Base-by-base conservation (phyloP, 1,140 invertebrate genomes). In the Eupristina koningsbergeri region DNA sequence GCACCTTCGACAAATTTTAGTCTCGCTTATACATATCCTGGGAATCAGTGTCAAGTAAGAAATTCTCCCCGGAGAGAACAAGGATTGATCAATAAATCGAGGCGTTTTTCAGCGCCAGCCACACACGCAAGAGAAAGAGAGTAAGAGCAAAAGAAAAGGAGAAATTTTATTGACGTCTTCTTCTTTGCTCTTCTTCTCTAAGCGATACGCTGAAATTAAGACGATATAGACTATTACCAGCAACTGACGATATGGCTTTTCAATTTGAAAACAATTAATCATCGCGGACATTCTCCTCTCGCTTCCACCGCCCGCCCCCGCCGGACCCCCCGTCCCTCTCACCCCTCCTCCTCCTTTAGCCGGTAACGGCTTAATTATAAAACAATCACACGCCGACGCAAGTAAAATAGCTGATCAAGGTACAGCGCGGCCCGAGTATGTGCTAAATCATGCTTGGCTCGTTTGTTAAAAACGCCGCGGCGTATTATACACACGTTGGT, bases 231-330 rank as follows among this genome's bases (percentile, higher is more conserved):
- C n/a, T 53, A 50, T 53, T 76, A 50, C 50, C 22, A 83, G 88
- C 81, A 86, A 34, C 64, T 67, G 63, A 19, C 82, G 76, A 71
- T 76, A 91, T 88, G 87, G 88, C 88, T 92, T 92, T 92, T 92
- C 91, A 92, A 92, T 92, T 91, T 90, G 88, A 89, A 90, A 91
- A 91, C 91, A 90, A 92, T 92, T 92, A 92, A 92, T 92, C 92
- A 92, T 87, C 79, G 74, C 47, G 53, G 53, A 76, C 75, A 64
- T 75, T 34, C 50, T 17, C 61, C 31, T 31, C 34, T 39, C 29
- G 8, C 47, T 13, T 85, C 82, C 87, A 80, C 84, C 73, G n/a
- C n/a, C 79, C 84, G 34, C 61, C 17, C 84, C 64, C 77, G 67
- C 87, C 86, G 87, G 88, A n/a, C n/a, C n/a, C n/a, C 3, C 78